These are phyloP conservation scores for Nemopilema nomurai DNA, from an alignment of 30 jellyfish, hydroid and myxozoan genomes.

Conservation along the genomic window DNA sequence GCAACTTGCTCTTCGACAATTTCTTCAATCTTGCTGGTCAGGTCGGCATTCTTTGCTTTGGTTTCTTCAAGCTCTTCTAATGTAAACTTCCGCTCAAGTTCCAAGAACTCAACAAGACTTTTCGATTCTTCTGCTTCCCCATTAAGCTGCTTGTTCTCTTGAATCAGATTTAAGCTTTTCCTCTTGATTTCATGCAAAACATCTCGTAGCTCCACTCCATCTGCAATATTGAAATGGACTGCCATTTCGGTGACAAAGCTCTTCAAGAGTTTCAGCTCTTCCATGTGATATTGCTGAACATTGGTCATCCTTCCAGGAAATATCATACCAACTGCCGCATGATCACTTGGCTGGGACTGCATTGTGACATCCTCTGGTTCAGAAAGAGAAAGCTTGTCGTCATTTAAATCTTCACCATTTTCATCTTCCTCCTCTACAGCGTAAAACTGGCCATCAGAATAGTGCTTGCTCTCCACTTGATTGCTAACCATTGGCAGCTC, in stretches of 20 bases:
- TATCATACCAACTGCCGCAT: background rate
- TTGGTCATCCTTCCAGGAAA: background rate
- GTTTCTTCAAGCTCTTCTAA: constrained; percentile 3
- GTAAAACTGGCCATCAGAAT: background rate
- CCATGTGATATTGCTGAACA: background rate
- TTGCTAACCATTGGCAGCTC: background rate
- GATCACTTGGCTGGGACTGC: background rate
- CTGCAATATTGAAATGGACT: background rate
- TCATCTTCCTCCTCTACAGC: background rate
- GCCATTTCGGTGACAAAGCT: background rate
- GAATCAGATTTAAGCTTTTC: background rate
- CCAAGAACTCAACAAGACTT: constrained; percentile 19
- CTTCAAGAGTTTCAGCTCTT: background rate
- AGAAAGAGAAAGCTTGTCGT: background rate
- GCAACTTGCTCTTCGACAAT: background rate
- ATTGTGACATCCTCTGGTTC: background rate
- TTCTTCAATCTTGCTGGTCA: background rate
- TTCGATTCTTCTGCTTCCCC: background rate
- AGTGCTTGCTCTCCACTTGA: background rate
- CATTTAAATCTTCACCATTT: background rate
- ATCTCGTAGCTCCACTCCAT: background rate
- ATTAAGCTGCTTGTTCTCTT: background rate
- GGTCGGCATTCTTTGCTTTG: background rate
- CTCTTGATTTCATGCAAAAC: background rate
- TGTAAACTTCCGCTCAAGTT: background rate